Base-by-base conservation (phyloP, 92 coral and sea anemone genomes). In the Micromussa lordhowensis region DNA sequence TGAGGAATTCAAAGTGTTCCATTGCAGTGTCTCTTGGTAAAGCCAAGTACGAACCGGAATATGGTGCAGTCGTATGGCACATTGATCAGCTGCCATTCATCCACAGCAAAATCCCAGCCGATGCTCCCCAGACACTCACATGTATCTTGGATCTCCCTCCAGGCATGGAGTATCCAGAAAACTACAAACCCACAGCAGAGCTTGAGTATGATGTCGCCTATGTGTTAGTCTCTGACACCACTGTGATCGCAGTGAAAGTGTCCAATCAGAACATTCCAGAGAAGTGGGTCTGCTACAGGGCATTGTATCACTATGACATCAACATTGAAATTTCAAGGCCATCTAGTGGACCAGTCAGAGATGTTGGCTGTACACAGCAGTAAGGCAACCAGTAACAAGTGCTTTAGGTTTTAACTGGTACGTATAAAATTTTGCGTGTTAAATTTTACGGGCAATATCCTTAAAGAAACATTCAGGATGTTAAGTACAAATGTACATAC, bases 1-100 rank as follows among this genome's bases (percentile, higher is more conserved):
- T 95, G 68, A 95, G 96, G 83, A 94, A 94, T 77, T 93, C 99
- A 26, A 85, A 90, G 79, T 95, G 98, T 70, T 94, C 96, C 49
- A 97, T 97, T 61, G 96, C 91, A 28, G 99, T 90, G 6, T 94
- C 97, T 70, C 94, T 96, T 26, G 99, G 99, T 32, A 91, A 91
- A 82, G 99, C 99, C 12, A 94, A 90, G 95, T 97, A 97, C 44
- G 98, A 97, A 69, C 93, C 98, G 21, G 98, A 97, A 85, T 97
- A 94, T 81, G 92, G 93, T 53, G 93, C 98, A 8, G 88, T 97
- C 49, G 96, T 97, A 48, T 97, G 99, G 99, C 90, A 95, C 36
- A 95, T 97, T 68, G 95, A 94, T 74, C 89, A 92, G 31, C 84
- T 97, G 58, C 99, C 99, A 17, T 92, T 95, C 24, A 92, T 97